Evolutionary conservation across 1,140 invertebrate species (phyloP).

Genomic region (Globodera ellingtonae): DNA sequence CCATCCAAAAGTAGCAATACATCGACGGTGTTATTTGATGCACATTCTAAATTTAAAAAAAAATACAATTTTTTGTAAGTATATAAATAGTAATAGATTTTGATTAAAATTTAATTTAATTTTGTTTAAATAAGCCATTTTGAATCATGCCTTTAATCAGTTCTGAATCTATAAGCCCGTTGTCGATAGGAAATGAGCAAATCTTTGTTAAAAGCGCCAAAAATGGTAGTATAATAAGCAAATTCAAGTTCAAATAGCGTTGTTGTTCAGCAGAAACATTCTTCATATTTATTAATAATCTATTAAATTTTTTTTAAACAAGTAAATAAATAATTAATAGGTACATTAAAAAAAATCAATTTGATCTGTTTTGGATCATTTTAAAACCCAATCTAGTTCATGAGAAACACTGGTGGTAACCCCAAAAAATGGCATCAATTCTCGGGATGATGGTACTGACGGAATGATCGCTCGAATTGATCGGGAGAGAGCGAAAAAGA

Average conservation of each 20-base stretch:
- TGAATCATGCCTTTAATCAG: conserved; percentile 52
- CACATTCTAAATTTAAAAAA: conserved; percentile 52
- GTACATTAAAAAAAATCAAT: too few species aligned
- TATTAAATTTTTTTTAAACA: too few species aligned
- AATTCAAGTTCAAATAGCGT: not conserved
- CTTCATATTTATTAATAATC: not conserved
- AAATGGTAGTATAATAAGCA: not conserved
- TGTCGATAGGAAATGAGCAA: conserved; percentile 52
- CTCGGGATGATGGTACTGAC: too few species aligned
- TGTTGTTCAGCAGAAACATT: not conserved
- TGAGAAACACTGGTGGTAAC: too few species aligned
- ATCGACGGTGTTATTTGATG: conserved; percentile 60
- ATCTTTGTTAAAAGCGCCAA: not conserved
- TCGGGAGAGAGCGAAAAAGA: too few species aligned
- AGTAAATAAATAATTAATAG: too few species aligned
- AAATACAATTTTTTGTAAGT: too few species aligned
- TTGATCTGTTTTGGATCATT: too few species aligned
- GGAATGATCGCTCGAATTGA: too few species aligned
- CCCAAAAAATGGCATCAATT: too few species aligned
- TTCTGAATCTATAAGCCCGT: conserved; percentile 63
- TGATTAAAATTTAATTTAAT: not conserved
- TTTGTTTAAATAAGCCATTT: conserved; percentile 7
- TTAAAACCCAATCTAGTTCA: too few species aligned
- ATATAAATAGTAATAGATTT: too few species aligned
- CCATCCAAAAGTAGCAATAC: conserved; percentile 60